Percentiles rank a stretch among this genome's conserved stretches.
These are phyloP conservation scores for Lucinisca nassula DNA, from an alignment of 2,888 invertebrate species.

Conservation along the genomic window DNA sequence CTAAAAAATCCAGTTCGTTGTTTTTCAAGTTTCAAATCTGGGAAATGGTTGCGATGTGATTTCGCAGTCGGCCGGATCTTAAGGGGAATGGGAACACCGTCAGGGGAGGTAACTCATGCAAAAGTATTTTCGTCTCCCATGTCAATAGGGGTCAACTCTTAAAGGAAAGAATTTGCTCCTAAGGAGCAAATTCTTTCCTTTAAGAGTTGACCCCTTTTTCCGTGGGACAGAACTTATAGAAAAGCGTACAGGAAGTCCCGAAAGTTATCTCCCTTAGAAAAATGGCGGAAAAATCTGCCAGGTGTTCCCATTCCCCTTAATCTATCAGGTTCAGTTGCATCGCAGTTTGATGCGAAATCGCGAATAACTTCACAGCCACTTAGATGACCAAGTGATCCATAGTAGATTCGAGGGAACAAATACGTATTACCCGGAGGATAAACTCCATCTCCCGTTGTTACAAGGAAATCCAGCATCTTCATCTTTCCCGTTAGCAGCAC, in stretches of 20 bases:
- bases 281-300: no score
- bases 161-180: no score
- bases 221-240: no score
- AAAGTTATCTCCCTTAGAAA: no score
- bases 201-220: no score
- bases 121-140: no score
- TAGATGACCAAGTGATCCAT: neutral
- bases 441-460: neutral
- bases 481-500: neutral
- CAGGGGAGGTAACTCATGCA: no score
- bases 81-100: no score
- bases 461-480: neutral
- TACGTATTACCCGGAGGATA: neutral
- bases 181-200: no score
- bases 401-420: neutral
- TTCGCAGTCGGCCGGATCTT: neutral
- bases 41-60: neutral
- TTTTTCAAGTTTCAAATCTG: neutral
- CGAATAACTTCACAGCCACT: neutral
- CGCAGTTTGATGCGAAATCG: neutral
- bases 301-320: no score
- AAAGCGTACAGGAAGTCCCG: no score
- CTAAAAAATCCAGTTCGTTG: neutral
- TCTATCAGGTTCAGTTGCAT: neutral
- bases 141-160: no score